Conservation (phyloP, 2,113 vertebrate genomes). For the Limnothrissa miodon region DNA sequence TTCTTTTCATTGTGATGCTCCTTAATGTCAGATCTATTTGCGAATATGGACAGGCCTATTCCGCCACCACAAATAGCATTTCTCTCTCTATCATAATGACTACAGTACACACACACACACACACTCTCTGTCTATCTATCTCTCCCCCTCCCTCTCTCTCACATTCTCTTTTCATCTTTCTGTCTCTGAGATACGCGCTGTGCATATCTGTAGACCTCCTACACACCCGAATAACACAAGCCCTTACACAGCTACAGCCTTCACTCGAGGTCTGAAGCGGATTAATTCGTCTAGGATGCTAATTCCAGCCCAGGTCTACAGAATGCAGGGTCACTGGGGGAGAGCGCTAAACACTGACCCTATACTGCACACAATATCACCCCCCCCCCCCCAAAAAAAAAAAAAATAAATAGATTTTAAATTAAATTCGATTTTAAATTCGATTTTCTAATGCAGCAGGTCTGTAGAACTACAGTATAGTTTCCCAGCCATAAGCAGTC, state of each 20-base stretch:
- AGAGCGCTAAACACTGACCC: neutral
- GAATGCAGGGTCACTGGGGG: neutral
- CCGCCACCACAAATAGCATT: neutral
- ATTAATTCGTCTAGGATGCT: neutral
- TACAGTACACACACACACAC: too few relatives aligned
- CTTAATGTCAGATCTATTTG: neutral
- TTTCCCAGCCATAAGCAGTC: neutral
- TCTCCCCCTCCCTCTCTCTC: too few relatives aligned
- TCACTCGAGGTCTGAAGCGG: neutral
- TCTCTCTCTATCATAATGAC: too few relatives aligned
- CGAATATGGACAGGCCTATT: neutral
- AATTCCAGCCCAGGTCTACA: neutral
- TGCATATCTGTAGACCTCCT: neutral
- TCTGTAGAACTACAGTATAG: neutral
- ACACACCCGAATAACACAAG: neutral
- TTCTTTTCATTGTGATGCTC: too few relatives aligned
- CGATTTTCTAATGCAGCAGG: neutral
- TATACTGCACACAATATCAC: neutral
- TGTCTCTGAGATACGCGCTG: neutral
- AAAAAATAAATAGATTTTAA: too few relatives aligned
- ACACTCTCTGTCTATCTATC: too few relatives aligned
- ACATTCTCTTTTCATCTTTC: neutral
- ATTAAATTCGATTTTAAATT: too few relatives aligned
- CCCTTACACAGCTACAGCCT: neutral
- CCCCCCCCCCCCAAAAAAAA: neutral